Evolutionary conservation across 1,140 invertebrate species (phyloP), one percentile per base, ranked within the genome.

Genomic region (Danaus melanippus): DNA sequence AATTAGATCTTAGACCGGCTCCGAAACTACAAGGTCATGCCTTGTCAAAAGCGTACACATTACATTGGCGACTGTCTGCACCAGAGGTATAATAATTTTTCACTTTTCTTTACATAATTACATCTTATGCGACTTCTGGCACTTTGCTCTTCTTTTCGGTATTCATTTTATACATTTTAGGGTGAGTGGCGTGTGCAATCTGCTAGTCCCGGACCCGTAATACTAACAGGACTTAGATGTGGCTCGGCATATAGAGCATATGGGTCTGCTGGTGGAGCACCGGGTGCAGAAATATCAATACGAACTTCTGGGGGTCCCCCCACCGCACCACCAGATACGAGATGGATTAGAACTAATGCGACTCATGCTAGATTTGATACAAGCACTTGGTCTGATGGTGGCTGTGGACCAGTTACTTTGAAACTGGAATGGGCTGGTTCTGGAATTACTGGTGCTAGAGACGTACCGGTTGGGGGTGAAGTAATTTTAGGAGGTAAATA

Each of bases 1-100:
- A 90, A 60, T 76, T 94, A 9, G 88, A 91, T 46, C 91, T 93
- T 87, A 89, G 88, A 64, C 87, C 90, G 59, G 87, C 90, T 2
- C 70, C 73, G 0, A 70, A 80, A 62, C 60, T 72, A 8, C 76
- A 79, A 21, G 84, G 84, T 17, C 81, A 86, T 63, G 84, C 84
- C 0, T 45, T 84, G 8, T 66, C 84, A 10, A 84, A 84, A 50
- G 67, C 74, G 10, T 84, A 73, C 60, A 75, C 72, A 1, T 50
- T 86, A 50, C 81, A 86, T 62, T 86, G 81, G 81, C 69, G 83
- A 57, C 63, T 86, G 40, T 72, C 81, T 48, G 73, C 79, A 47
- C 81, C 78, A 41, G 83, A 86, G 68, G 83, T 84, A 71, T 47
- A 47, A 17, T 47, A 47, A 47, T 17, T 47, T 21, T 47, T 17